Conservation (phyloP, 2,797 vertebrate genomes). For the Telmatherina bonti region DNA sequence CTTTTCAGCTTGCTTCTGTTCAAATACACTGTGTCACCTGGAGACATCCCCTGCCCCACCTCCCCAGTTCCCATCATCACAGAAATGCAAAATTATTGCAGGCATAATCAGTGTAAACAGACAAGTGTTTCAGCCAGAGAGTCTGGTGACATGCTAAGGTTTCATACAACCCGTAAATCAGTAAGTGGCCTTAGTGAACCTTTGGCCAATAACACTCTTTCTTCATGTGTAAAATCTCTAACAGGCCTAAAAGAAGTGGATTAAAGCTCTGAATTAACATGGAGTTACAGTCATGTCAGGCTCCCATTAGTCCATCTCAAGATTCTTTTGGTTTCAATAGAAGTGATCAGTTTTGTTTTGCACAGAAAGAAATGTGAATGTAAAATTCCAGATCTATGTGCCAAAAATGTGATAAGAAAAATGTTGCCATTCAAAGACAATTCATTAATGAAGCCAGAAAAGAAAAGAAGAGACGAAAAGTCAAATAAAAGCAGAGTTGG, state of each 20-base stretch:
- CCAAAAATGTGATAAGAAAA: constrained; percentile 4
- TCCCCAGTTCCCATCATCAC: neutral
- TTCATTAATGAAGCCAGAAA: constrained; percentile 33
- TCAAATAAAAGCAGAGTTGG: constrained; percentile 4
- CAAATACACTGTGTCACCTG: constrained; percentile 13
- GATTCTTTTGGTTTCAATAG: neutral
- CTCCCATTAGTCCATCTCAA: neutral
- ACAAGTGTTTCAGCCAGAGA: neutral
- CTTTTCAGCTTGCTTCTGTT: constrained; percentile 16
- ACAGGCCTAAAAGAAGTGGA: neutral
- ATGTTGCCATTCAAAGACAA: constrained; percentile 54
- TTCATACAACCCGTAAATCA: constrained; percentile 60
- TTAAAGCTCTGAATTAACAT: constrained; percentile 15
- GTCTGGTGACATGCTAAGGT: neutral
- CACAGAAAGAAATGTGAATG: neutral
- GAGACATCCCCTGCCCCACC: neutral
- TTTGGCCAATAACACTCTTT: constrained; percentile 42
- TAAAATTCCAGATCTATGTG: constrained; percentile 1
- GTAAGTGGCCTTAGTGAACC: constrained; percentile 51
- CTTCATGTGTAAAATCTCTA: constrained; percentile 11
- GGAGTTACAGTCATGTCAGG: neutral
- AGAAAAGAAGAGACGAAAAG: constrained; percentile 25
- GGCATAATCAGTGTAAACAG: neutral
- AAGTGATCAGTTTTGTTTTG: constrained; percentile 1
- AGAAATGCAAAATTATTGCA: constrained; percentile 12